These are phyloP conservation scores for Otocyon megalotis DNA, from an alignment of 2,113 vertebrate genomes.

Conservation along the genomic window DNA sequence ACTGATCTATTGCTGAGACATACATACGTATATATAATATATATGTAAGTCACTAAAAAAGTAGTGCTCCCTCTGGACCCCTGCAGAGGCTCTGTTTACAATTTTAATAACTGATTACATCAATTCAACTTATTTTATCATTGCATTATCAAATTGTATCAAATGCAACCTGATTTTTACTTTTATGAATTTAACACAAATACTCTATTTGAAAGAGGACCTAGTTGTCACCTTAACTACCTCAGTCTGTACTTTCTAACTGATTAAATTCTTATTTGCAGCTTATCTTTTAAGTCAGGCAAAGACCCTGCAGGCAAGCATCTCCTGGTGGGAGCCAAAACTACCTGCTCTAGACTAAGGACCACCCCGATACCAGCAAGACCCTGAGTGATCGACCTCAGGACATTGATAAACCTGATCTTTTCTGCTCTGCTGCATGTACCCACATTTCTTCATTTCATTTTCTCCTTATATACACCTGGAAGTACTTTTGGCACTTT, in stretches of 20 bases:
- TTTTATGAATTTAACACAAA: neutral
- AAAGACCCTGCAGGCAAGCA: neutral
- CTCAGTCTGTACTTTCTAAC: neutral
- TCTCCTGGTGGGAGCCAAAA: neutral
- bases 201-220: neutral
- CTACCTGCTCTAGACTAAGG: neutral
- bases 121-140: neutral
- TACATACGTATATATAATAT: neutral
- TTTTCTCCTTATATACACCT: neutral
- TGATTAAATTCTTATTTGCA: neutral
- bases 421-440: neutral
- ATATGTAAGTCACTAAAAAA: neutral
- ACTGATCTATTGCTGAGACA: neutral
- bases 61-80: neutral
- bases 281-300: neutral
- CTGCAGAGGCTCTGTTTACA: neutral
- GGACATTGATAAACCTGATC: neutral
- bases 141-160: neutral
- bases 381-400: neutral
- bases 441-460: neutral
- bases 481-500: neutral
- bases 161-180: neutral
- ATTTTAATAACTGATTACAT: neutral
- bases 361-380: neutral
- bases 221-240: neutral